Base-by-base conservation (phyloP, 2,888 invertebrate genomes). In the Mimumesa dahlbomi region DNA sequence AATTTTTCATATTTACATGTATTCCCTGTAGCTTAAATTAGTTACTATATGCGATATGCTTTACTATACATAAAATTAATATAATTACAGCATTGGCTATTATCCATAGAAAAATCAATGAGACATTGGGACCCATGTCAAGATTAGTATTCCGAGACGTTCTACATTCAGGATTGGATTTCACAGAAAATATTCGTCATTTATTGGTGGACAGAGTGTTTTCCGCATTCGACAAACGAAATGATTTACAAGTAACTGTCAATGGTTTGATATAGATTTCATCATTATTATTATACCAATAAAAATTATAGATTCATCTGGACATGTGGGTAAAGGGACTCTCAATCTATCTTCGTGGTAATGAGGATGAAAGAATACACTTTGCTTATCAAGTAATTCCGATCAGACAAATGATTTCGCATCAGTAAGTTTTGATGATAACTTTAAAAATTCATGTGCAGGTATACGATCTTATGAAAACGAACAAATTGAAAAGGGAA, bases 301-400 rank as follows among this genome's bases (percentile, higher is more conserved):
- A 48, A 16, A 7, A 16, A 53, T 31, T 36, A 5, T 16, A 76
- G 72, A 46, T 80, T 34, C 36, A 71, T 1, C 16, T 64, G 38
- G 81, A 84, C 6, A 73, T 85, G 40, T 89, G 87, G 87, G 73
- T 82, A 19, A 69, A 73, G 14, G 92, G 92, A 0, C 84, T 93
- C 56, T 92, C 92, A 1, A 87, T 90, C 7, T 89, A 92, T 73
- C 87, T 93, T 7, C 89, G 90, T 38, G 93, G 93, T 11, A 90
- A 87, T 0, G 65, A 90, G 9, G 90, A 92, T 0, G 92, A 93
- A 79, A 90, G 90, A 77, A 91, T 85, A 22, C 50, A 77, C 21
- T 88, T 87, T 52, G 84, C 84, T 14, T 89, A 87, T 45, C 81
- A 76, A 56, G 88, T 87, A 81, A 71, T 13, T 31, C 14, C 13